Percentiles rank a stretch among this genome's conserved stretches.
phyloP scores from a whole-genome alignment of 2,888 invertebrate species.

The Melipona bicolor region DNA sequence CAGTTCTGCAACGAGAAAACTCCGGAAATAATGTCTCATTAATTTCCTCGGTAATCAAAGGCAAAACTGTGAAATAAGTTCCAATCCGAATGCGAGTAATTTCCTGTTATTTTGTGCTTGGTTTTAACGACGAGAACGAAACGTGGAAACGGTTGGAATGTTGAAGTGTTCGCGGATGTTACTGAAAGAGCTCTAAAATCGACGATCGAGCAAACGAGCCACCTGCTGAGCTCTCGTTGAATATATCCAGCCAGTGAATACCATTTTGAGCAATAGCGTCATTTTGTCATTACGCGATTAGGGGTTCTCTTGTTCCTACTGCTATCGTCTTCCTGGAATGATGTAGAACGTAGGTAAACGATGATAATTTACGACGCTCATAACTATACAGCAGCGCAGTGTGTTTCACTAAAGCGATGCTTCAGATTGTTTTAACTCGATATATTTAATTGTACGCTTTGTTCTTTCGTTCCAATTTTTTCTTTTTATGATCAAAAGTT shows the following conservation, averaged over 20 bases:
- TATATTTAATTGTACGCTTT: neutral
- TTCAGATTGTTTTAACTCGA: neutral
- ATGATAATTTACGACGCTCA: neutral
- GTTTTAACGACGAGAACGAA: neutral
- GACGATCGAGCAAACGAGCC: slow-evolving; percentile 76
- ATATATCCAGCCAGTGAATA: slow-evolving; percentile 9
- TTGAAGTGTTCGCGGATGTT: slow-evolving; percentile 12
- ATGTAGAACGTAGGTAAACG: neutral
- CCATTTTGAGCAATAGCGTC: slow-evolving; percentile 6
- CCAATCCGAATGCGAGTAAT: neutral
- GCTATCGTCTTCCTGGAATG: neutral
- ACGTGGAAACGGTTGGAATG: neutral
- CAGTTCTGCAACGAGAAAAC: no score
- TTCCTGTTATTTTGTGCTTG: neutral
- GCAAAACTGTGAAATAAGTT: neutral
- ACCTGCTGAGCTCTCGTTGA: slow-evolving; percentile 73
- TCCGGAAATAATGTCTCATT: no score
- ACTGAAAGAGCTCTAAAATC: slow-evolving; percentile 61
- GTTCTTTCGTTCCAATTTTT: no score
- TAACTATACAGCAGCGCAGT: no score
- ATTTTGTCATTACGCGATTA: slow-evolving; percentile 12
- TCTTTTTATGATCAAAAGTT: neutral
- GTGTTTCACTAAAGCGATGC: neutral
- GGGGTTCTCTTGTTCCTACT: neutral
- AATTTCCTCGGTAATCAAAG: neutral